Base-by-base conservation (phyloP, 35 echinoderm and acorn worm species). In the Chiridota heheva region DNA sequence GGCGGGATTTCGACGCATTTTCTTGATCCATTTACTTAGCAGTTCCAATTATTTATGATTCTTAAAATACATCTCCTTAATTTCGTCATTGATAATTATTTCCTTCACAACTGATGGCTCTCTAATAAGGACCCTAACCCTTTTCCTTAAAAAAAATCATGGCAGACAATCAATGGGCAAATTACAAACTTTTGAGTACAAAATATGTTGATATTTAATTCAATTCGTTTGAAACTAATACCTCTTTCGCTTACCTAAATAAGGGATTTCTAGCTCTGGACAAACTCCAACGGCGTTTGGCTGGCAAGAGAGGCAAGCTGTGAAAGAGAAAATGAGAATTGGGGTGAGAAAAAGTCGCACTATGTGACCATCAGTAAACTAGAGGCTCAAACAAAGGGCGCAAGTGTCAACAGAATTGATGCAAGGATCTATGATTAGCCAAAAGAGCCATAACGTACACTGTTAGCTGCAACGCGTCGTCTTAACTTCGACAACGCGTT, bases 251-350 rank as follows among this genome's bases (percentile, higher is more conserved):
- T 66, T 32, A 66, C 63, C 63, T 1, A 66, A 37, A 37, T 12
- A 66, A 66, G 63, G 63, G 40, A 66, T 66, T 32, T 66, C 63
- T 7, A 66, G 63, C 40, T 66, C 63, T 66, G 26, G 25, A 66
- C 63, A 66, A 66, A 66, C 63, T 33, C 20, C 58, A 0, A 6
- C 32, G 13, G n/a, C 63, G 17, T 66, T 7, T 27, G 17, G 34
- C 20, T 31, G 20, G 63, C 25, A 66, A 33, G 28, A 31, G 27
- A 36, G 40, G 29, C 63, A 66, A 33, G 32, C 63, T 66, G 63
- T 32, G 63, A 66, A 37, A 32, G 39, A 18, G 22, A 0, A 29
- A 66, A 66, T 2, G 22, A 1, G n/a, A n/a, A n/a, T n/a, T n/a
- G n/a, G n/a, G n/a, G n/a, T n/a, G n/a, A n/a, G n/a, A n/a, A n/a